A percentile compares a stretch with the other conserved stretches of the same genome.
Conservation (phyloP, 2,797 vertebrate species). For the Simalia tracyae region DNA sequence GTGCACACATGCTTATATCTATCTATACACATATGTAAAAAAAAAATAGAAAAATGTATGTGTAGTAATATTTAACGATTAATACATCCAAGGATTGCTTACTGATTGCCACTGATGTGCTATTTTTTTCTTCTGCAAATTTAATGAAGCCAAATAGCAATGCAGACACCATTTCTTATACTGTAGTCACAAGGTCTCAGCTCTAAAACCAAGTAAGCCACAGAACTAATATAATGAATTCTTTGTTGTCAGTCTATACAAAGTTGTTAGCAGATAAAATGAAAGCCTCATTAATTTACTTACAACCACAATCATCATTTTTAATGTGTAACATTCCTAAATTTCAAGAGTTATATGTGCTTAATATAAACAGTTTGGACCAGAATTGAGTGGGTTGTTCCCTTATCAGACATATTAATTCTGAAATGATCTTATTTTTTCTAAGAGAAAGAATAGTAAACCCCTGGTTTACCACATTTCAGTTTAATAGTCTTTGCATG, state of each 20-base stretch:
- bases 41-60: not conserved
- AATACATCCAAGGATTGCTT: not conserved
- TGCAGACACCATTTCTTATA: slow-evolving; percentile 15
- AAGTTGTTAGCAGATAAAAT: not conserved
- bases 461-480: too few relatives aligned
- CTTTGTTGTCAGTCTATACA: slow-evolving; percentile 29
- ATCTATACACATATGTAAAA: not conserved
- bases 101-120: not conserved
- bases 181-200: slow-evolving; percentile 21
- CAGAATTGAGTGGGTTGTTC: too few relatives aligned
- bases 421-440: not conserved
- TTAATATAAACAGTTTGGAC: not conserved
- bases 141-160: not conserved
- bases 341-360: not conserved
- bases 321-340: not conserved
- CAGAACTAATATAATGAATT: slow-evolving; percentile 17
- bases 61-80: not conserved
- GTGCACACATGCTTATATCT: not conserved
- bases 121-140: not conserved
- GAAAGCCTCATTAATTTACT: not conserved
- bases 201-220: slow-evolving; percentile 18
- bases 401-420: not conserved
- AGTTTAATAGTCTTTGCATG: too few relatives aligned
- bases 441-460: not conserved
- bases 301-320: not conserved